Evolutionary conservation across 2,113 vertebrate species (phyloP).

Genomic region (Maccullochella peelii): DNA sequence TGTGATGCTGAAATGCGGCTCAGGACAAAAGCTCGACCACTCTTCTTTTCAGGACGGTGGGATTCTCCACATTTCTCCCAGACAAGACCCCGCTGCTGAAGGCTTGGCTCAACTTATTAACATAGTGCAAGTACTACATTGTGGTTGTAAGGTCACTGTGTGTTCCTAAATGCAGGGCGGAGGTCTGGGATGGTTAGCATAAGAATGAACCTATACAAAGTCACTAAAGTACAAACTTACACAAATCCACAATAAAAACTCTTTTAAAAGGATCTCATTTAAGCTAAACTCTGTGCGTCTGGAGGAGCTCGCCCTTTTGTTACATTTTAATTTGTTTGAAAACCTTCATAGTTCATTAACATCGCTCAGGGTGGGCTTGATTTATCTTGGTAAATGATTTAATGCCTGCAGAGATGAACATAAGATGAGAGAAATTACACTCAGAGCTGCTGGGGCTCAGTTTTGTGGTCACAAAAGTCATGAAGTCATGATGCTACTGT

Average conservation of each 20-base stretch:
- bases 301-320: neutral
- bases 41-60: neutral
- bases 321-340: neutral
- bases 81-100: constrained; percentile 24
- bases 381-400: neutral
- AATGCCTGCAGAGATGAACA: neutral
- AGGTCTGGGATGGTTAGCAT: constrained; percentile 19
- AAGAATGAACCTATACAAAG: constrained; percentile 30
- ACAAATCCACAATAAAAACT: constrained; percentile 2
- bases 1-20: constrained; percentile 21
- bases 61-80: constrained; percentile 45
- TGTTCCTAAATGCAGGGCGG: constrained; percentile 18
- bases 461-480: no score
- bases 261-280: neutral
- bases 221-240: neutral
- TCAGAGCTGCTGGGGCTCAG: neutral
- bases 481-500: neutral
- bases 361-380: neutral
- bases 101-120: constrained; percentile 5
- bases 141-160: constrained; percentile 14
- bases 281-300: neutral
- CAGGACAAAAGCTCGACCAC: constrained; percentile 30
- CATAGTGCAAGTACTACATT: constrained; percentile 2
- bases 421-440: neutral
- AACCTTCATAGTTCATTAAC: neutral